Base-by-base conservation (phyloP, 2,113 vertebrate species). In the Leiothrix lutea region DNA sequence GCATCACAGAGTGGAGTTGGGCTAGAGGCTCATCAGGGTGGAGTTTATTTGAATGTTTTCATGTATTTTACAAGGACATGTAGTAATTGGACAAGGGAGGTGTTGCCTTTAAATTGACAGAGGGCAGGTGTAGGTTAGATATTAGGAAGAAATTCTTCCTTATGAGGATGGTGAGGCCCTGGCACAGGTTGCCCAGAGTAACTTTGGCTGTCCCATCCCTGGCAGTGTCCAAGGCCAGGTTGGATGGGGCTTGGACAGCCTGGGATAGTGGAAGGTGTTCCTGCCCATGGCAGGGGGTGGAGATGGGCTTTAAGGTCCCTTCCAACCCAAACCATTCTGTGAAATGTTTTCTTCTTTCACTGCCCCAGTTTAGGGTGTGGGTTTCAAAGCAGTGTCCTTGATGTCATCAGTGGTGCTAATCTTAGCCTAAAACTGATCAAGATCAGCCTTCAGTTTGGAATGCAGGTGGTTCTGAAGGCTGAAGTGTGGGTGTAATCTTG, bases 161-260 rank as follows among this genome's bases (percentile, higher is more conserved):
- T 48, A 0, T 24, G 22, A 56, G 10, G 15, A 5, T 61, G 48
- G 5, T 0, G 0, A 23, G 35, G 14, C 54, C 14, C 35, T 33
- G 56, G 48, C 56, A 56, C 31, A 56, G 35, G 4, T 0, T 77
- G 17, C 8, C 62, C 79, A 75, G 31, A 82, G 48, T 6, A 70
- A 1, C 19, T 77, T 17, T 50, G 71, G 18, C 48, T 83, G 35
- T 15, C 11, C 35, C 48, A 17, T 33, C 35, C 42, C 64, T 83
- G 48, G 31, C 24, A 70, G 14, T 69, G 29, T 33, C 18, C 62
- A 40, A 48, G 48, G 18, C 31, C 35, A 56, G 48, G 56, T 0
- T 83, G 71, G 42, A 77, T 0, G 0, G 8, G 35, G 40, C 16
- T 69, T 54, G 47, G 79, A 42, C 35, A 90, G 0, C 31, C 31